A percentile compares a stretch with the other conserved stretches of the same genome.
Evolutionary conservation across 2,888 invertebrate species (phyloP).

Genomic region (Drosophila paranaensis): DNA sequence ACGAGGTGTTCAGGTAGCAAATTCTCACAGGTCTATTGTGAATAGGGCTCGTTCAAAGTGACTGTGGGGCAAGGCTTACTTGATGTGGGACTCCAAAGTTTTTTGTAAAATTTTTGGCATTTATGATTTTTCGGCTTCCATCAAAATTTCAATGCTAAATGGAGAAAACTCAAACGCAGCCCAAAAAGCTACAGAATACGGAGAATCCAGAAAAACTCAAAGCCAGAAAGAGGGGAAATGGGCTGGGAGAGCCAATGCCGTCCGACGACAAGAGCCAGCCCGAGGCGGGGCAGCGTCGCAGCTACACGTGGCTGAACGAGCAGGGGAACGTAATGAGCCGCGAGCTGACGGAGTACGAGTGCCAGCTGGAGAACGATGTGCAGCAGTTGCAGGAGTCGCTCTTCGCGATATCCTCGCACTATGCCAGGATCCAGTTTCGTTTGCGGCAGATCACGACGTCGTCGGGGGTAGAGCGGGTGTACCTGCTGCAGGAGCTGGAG

Average conservation of each 20-base stretch:
- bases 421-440: constrained; percentile 80
- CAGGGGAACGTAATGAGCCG: constrained; percentile 44
- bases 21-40: background rate
- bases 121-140: constrained; percentile 30
- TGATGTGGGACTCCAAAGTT: background rate
- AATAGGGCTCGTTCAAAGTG: background rate
- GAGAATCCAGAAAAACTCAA: constrained; percentile 3
- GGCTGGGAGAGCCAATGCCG: no score
- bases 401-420: constrained; percentile 75
- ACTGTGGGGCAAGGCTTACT: background rate
- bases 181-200: constrained; percentile 17
- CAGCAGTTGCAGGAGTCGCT: constrained; percentile 70
- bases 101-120: background rate
- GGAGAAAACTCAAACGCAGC: constrained; percentile 27
- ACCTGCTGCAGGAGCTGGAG: constrained; percentile 72
- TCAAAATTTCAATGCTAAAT: constrained; percentile 43
- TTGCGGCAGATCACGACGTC: constrained; percentile 73
- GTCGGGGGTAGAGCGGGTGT: constrained; percentile 52
- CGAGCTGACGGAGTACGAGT: constrained; percentile 62
- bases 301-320: constrained; percentile 52
- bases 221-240: background rate
- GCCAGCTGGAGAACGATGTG: constrained; percentile 71
- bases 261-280: no score
- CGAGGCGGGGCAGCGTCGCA: constrained; percentile 6
- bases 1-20: constrained; percentile 7